phyloP scores from a whole-genome alignment of 2,797 vertebrate species.

The Streptopelia turtur region DNA sequence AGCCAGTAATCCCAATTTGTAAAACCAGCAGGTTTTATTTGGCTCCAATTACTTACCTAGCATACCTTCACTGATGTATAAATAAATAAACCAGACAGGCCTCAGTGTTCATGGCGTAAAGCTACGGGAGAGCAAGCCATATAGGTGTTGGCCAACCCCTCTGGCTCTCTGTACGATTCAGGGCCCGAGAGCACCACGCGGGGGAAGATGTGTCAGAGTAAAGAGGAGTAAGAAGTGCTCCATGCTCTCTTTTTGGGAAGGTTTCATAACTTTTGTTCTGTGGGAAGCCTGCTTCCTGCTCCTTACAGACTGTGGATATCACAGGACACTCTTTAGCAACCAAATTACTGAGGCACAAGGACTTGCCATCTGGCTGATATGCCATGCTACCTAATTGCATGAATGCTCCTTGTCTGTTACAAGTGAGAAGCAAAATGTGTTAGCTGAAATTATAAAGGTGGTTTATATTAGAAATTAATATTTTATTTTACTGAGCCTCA shows the following conservation, averaged over 20 bases:
- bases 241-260: not conserved
- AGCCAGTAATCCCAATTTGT: not conserved
- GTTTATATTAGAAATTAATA: not conserved
- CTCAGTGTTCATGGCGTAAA: not conserved
- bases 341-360: not conserved
- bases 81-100: not conserved
- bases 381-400: not conserved
- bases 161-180: not conserved
- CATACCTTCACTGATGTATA: not conserved
- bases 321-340: not conserved
- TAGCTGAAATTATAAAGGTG: not conserved
- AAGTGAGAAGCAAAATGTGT: not conserved
- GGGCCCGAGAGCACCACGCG: not conserved
- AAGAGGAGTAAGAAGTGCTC: not conserved
- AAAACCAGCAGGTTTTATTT: slow-evolving; percentile 6
- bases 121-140: not conserved
- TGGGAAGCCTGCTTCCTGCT: not conserved
- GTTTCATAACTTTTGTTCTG: not conserved
- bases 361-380: not conserved
- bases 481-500: not conserved
- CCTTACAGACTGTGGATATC: not conserved
- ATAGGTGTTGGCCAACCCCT: not conserved
- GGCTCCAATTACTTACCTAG: not conserved
- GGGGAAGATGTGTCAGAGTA: not conserved
- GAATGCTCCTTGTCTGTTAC: not conserved